Percentiles rank a stretch among this genome's conserved stretches.
These are phyloP conservation scores for Osmoderma eremita DNA, from an alignment of 2,888 invertebrate genomes.

Conservation along the genomic window DNA sequence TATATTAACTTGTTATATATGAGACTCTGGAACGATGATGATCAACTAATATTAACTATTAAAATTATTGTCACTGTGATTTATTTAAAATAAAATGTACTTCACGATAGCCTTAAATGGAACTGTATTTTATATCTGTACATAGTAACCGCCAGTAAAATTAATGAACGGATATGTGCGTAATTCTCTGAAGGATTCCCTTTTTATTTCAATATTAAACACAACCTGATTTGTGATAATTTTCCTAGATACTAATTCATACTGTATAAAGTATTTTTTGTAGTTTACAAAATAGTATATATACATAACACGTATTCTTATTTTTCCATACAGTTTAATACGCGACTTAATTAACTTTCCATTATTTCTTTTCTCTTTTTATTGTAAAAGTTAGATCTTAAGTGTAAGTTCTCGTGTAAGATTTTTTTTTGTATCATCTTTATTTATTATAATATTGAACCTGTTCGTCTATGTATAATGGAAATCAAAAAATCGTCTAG, in stretches of 20 bases:
- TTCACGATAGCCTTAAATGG: background rate
- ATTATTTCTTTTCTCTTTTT: background rate
- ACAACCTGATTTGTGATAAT: constrained; percentile 50
- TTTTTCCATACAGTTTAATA: constrained; percentile 30
- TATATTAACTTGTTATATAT: background rate
- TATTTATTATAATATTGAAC: constrained; percentile 18
- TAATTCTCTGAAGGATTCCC: constrained; percentile 7
- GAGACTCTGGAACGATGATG: background rate
- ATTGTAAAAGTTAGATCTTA: background rate
- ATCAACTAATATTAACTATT: background rate
- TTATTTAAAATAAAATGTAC: background rate
- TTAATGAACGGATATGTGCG: constrained; percentile 12
- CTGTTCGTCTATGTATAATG: constrained; percentile 1
- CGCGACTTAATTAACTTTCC: background rate
- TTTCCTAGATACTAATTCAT: constrained; percentile 45
- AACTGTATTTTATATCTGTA: constrained; percentile 8
- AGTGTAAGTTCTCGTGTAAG: background rate
- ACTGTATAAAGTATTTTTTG: constrained; percentile 40
- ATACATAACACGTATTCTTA: constrained; percentile 37
- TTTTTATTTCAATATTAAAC: constrained; percentile 8
- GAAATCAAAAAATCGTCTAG: background rate
- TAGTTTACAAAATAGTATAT: constrained; percentile 31
- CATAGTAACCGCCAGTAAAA: background rate
- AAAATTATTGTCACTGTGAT: background rate
- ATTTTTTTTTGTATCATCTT: constrained; percentile 18